Base-by-base conservation (phyloP, 2,797 vertebrate species). In the Podargus strigoides region DNA sequence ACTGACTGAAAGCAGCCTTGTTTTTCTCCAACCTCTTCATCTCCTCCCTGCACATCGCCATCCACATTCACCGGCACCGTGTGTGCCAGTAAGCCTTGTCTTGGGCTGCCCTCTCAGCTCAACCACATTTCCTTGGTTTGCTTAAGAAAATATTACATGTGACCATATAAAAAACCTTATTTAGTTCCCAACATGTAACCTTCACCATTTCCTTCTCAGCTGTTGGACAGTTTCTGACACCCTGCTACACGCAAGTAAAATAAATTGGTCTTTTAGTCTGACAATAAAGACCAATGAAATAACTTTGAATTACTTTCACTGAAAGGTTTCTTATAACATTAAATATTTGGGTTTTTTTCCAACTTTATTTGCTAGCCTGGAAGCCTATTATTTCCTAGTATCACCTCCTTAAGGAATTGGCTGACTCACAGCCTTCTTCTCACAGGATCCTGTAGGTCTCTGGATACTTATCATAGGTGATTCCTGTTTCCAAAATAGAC, bases 21-120 rank as follows among this genome's bases (percentile, higher is more conserved):
- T 4, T 46, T 82, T 53, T 53, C 46, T 59, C 39, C 47, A 70
- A 8, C 1, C 24, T 5, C 30, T 64, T 47, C 12, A 27, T 10
- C 28, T 64, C 27, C 50, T 44, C 16, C 12, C 28, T 8, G 3
- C 0, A 3, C 41, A 26, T 17, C 7, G 7, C 17, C 27, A 18
- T 26, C 42, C 50, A 6, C 23, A 6, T 2, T 5, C 0, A 0
- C n/a, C 3, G 3, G 14, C 42, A 44, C n/a, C 5, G 10, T 4
- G 11, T 16, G 13, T 16, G 47, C 36, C 16, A 1, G 2, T 8
- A 39, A 41, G 37, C 34, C 23, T 10, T 11, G n/a, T 68, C 52
- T 37, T 47, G 49, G 30, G 55, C 15, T 75, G 66, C 7, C 53
- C 50, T n/a, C 46, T 47, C 68, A 79, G 32, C 50, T 37, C 0